Evolutionary conservation across 2,797 vertebrate genomes (phyloP), one percentile per base, ranked within the genome.

Genomic region (Halcyon chelicuti): DNA sequence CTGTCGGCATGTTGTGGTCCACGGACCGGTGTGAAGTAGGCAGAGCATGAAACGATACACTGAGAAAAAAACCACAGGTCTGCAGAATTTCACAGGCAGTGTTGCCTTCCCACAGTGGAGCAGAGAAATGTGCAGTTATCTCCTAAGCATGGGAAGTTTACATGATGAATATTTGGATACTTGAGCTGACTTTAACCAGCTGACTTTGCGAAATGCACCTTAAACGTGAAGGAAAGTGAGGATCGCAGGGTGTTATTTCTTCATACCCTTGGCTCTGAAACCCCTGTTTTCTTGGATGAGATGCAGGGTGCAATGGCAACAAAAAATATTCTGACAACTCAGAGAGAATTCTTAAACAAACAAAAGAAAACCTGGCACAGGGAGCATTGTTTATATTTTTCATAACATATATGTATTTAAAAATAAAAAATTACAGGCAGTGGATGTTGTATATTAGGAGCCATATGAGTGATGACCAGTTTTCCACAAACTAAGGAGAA

Each of bases 131-230:
- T 11, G 4, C 40, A 52, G 54, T 49, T 89, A 29, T 35, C 83
- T 73, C 61, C 40, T 17, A 4, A 87, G 95, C 91, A 82, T 74
- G 92, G 94, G 93, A 97, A 95, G 95, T 94, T 96, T 96, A 95
- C 83, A 54, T n/a, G 71, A 58, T 29, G 61, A 26, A 35, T 79
- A 71, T 81, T 92, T 85, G 90, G 83, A 61, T 76, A 47, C 74
- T 85, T 0, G 0, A 44, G 78, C 74, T 94, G 88, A 96, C 86
- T 96, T 93, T 85, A 95, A 70, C 73, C 90, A 94, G 70, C 81
- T 83, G 82, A 87, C 70, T 86, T 63, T 31, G 40, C 52, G 60
- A 76, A 94, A 80, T 1, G 3, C 84, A 79, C 85, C 91, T 82
- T 29, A 72, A 96, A 40, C 0, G 0, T 25, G 46, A 60, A 85